phyloP scores from a whole-genome alignment of 2,797 vertebrate genomes.

The Threskiornis aethiopicus region DNA sequence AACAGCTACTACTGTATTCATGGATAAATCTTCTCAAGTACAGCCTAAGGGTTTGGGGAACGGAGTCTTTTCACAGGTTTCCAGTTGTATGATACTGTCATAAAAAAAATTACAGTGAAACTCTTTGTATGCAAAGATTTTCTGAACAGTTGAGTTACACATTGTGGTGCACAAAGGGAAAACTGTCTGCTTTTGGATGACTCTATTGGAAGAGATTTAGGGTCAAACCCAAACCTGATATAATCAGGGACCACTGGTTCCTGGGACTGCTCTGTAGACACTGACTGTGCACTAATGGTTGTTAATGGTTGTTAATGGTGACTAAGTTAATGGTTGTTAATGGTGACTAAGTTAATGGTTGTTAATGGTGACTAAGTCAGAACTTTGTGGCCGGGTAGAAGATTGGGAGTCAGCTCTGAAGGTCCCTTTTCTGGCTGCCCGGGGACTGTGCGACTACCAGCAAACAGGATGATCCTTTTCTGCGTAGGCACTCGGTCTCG shows the following conservation, averaged over 20 bases:
- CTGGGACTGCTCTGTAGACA: neutral
- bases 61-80: neutral
- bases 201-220: neutral
- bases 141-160: neutral
- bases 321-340: neutral
- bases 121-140: neutral
- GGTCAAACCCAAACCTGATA: neutral
- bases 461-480: neutral
- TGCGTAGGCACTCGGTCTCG: neutral
- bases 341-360: neutral
- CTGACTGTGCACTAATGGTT: neutral
- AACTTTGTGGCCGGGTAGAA: neutral
- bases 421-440: neutral
- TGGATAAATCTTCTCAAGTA: neutral
- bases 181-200: neutral
- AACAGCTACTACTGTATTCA: neutral
- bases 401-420: neutral
- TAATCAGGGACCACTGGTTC: neutral
- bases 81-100: neutral
- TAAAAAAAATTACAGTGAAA: conserved; percentile 3
- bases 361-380: neutral
- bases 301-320: neutral
- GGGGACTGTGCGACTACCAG: neutral
- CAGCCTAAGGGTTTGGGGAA: neutral
- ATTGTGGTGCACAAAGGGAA: neutral